A percentile compares a stretch with the other conserved stretches of the same genome.
These are phyloP conservation scores for Anolis carolinensis DNA, from an alignment of 2,113 vertebrate species.

Conservation along the genomic window DNA sequence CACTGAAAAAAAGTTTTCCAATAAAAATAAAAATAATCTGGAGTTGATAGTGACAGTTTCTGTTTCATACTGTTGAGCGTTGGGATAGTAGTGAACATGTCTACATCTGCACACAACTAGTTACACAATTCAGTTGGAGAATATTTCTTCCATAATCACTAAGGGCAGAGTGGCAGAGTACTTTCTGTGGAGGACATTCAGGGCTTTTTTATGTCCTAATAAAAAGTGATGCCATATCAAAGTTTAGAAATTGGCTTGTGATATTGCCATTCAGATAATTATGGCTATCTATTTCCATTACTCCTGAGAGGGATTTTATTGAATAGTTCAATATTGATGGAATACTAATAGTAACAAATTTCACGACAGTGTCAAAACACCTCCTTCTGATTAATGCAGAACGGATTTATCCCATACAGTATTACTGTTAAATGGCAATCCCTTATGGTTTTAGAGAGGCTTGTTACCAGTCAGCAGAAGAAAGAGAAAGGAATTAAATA, in stretches of 20 bases:
- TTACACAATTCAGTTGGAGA: neutral
- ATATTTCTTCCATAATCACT: neutral
- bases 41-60: too few relatives aligned
- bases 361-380: slow-evolving; percentile 20
- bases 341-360: slow-evolving; percentile 44
- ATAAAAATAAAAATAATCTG: too few relatives aligned
- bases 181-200: neutral
- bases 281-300: slow-evolving; percentile 41
- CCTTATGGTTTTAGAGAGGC: neutral
- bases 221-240: neutral
- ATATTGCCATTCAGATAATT: slow-evolving; percentile 43
- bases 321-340: slow-evolving; percentile 32
- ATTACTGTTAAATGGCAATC: slow-evolving; percentile 17
- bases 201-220: slow-evolving; percentile 10
- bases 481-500: neutral
- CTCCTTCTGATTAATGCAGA: neutral
- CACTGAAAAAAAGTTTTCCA: too few relatives aligned
- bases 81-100: neutral
- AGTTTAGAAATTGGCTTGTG: slow-evolving; percentile 35
- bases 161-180: neutral
- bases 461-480: neutral
- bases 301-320: neutral
- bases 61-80: neutral
- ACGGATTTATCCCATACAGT: neutral
- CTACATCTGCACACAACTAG: neutral